Evolutionary conservation across 2,113 vertebrate genomes (phyloP).

Genomic region (Leptosomus discolor): DNA sequence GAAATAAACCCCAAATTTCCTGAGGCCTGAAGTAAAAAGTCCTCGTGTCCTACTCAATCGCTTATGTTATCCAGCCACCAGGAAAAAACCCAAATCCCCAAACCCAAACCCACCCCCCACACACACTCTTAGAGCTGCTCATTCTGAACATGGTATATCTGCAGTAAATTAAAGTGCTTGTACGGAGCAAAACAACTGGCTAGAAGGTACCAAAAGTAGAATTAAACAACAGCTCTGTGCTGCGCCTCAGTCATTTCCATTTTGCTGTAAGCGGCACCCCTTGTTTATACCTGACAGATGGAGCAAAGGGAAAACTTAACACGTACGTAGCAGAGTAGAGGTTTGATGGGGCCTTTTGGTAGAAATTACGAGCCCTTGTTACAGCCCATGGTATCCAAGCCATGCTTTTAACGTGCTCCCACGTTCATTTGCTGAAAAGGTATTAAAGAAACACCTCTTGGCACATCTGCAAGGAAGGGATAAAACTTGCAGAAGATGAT

Average conservation of each 20-base stretch:
- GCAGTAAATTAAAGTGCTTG: background rate
- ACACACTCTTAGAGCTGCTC: background rate
- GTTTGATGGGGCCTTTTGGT: background rate
- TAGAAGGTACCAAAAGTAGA: accelerated
- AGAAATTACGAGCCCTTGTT: background rate
- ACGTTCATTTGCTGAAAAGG: background rate
- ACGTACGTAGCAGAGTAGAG: background rate
- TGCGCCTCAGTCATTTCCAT: background rate
- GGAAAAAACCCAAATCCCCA: background rate
- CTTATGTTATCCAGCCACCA: background rate
- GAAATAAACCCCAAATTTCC: background rate
- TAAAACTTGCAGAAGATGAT: background rate
- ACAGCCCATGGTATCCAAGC: background rate
- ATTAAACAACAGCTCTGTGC: background rate
- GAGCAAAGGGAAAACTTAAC: background rate
- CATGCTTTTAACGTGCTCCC: background rate
- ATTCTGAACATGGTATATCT: accelerated
- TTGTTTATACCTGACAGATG: too few species aligned
- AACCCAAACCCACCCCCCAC: too few species aligned
- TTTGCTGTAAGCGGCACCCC: background rate
- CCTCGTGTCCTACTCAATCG: background rate
- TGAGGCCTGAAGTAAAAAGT: background rate
- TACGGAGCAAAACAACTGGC: background rate
- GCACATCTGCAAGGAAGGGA: conserved; percentile 26
- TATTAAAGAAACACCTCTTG: background rate